These are phyloP conservation scores for Drosophila miranda DNA, from an alignment of 1,140 invertebrate genomes.

Conservation along the genomic window DNA sequence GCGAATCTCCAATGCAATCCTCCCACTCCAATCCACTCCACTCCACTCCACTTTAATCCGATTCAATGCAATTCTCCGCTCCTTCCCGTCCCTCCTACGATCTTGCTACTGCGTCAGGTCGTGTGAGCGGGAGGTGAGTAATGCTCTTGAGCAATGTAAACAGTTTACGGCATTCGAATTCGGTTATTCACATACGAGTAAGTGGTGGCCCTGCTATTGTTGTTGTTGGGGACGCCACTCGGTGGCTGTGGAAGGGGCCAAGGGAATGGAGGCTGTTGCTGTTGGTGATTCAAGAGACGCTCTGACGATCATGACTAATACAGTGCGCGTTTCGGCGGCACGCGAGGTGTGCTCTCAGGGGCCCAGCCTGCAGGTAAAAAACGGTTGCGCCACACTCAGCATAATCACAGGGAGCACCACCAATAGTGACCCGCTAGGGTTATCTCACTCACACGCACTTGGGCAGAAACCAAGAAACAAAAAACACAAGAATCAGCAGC, in stretches of 20 bases:
- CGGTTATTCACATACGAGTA: conserved; percentile 28
- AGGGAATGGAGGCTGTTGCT: conserved; percentile 11
- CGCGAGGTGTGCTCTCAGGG: conserved; percentile 19
- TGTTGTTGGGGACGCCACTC: conserved; percentile 35
- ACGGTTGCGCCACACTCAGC: conserved; percentile 14
- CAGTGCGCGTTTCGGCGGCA: conserved; percentile 37
- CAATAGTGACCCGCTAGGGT: too few relatives aligned
- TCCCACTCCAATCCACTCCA: conserved; percentile 5
- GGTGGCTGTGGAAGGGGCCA: conserved; percentile 6
- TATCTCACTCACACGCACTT: too few relatives aligned
- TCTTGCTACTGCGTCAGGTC: conserved; percentile 9
- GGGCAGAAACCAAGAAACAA: neutral
- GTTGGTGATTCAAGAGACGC: conserved; percentile 63
- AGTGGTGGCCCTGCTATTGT: conserved; percentile 12
- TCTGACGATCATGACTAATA: conserved; percentile 67
- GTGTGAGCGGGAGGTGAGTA: conserved; percentile 31
- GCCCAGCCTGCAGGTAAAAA: conserved; percentile 26
- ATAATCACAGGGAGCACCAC: conserved; percentile 20
- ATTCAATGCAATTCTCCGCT: too few relatives aligned
- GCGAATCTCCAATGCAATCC: conserved; percentile 19
- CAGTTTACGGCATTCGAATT: conserved; percentile 60
- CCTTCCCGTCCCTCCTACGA: too few relatives aligned
- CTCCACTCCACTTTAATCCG: neutral
- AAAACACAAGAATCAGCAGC: neutral
- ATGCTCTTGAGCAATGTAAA: conserved; percentile 61